Base-by-base conservation (phyloP, 2,113 vertebrate genomes). In the Propithecus coquereli region DNA sequence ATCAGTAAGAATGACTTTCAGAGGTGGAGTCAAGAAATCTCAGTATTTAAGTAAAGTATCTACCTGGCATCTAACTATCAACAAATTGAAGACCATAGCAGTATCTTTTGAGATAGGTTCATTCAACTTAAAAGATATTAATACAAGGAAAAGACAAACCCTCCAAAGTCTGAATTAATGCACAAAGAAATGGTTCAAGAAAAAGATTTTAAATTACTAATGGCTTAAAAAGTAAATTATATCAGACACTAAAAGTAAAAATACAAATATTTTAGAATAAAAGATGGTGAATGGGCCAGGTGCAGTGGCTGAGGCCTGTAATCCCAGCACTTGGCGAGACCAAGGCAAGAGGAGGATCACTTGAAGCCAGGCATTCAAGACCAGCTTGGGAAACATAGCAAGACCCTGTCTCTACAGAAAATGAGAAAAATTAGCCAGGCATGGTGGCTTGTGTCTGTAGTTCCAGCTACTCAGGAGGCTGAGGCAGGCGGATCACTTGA, bases 151-250 rank as follows among this genome's bases (percentile, higher is more conserved):
- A 82, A 50, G 22, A 63, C 61, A 66, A 92, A 32, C 2, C 13
- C 7, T 83, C 8, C 2, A 27, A 12, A 71, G 34, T 65, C 50
- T 92, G 27, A 88, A 71, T 91, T 93, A 91, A 95, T 81, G 1
- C 47, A 25, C 47, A 88, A 63, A 95, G 45, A 82, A 88, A 54
- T 95, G 50, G 4, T 68, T 94, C 17, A 61, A 85, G 25, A 50
- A 32, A 96, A 90, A 57, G n/a, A 37, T 57, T 32, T 93, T 59
- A 86, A 79, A 73, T 97, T 79, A 65, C 47, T 30, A 82, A 12
- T 43, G 20, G 20, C 57, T 91, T 94, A 76, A 89, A 54, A 89
- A 74, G 5, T 86, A 85, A 96, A 63, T 90, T 32, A 45, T 66
- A 37, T 47, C 32, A 47, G 40, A 68, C 7, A 85, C 12, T 95